These are phyloP conservation scores for Pseudomyrmex pallidus DNA, from an alignment of 1,140 invertebrate genomes.

Conservation along the genomic window DNA sequence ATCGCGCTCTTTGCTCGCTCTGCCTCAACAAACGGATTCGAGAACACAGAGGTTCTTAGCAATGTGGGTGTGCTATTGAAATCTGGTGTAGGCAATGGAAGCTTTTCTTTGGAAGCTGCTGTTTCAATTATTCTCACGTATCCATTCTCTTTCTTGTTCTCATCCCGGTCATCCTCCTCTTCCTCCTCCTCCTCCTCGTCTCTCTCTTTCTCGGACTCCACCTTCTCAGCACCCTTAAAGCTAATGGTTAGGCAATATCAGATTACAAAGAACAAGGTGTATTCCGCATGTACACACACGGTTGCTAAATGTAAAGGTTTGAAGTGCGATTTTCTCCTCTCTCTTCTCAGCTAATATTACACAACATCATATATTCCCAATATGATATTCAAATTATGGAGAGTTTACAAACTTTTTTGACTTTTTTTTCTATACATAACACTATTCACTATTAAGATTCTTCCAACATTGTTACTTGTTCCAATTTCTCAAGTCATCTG, in stretches of 20 bases:
- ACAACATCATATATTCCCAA: too few relatives aligned
- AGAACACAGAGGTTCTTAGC: constrained; percentile 91
- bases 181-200: constrained; percentile 66
- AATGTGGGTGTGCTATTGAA: constrained; percentile 83
- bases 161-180: constrained; percentile 68
- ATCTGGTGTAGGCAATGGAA: constrained; percentile 86
- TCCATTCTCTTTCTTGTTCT: constrained; percentile 66
- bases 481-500: too few relatives aligned
- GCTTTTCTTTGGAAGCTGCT: constrained; percentile 82
- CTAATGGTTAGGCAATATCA: constrained; percentile 84
- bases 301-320: constrained; percentile 39
- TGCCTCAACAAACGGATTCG: constrained; percentile 95
- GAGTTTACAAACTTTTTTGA: too few relatives aligned
- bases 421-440: too few relatives aligned
- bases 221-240: constrained; percentile 80
- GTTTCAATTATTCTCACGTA: constrained; percentile 60
- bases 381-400: too few relatives aligned
- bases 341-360: too few relatives aligned
- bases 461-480: too few relatives aligned
- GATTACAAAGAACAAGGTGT: constrained; percentile 83
- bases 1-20: constrained; percentile 94
- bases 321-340: not conserved
- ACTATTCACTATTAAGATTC: too few relatives aligned
- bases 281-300: constrained; percentile 67
- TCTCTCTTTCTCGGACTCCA: constrained; percentile 64